phyloP scores from a whole-genome alignment of 2,888 invertebrate species.

The Miltochrista miniata region DNA sequence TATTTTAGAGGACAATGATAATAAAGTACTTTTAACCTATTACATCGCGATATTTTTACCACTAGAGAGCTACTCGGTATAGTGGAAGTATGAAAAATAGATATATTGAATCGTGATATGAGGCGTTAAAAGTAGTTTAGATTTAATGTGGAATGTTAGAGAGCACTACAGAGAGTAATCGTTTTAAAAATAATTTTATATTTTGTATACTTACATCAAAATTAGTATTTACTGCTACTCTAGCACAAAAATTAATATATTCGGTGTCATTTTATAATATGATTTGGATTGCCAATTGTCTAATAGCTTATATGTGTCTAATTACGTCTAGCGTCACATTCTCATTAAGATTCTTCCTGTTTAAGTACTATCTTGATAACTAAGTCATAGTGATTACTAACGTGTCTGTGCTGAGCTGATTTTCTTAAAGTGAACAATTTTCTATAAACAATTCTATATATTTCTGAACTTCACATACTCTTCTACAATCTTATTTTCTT shows the following conservation, averaged over 20 bases:
- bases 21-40: no score
- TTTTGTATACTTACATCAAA: conserved; percentile 17
- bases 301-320: conserved; percentile 55
- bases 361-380: conserved; percentile 69
- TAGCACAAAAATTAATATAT: conserved; percentile 49
- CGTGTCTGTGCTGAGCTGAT: conserved; percentile 2
- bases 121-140: no score
- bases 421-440: conserved; percentile 1
- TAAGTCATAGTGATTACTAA: conserved; percentile 76
- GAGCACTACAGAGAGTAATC: not conserved
- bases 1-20: not conserved
- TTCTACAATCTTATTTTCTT: no score
- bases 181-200: conserved; percentile 11
- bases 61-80: no score
- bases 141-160: no score
- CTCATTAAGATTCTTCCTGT: conserved; percentile 63
- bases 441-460: not conserved
- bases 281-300: no score
- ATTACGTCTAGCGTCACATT: conserved; percentile 50
- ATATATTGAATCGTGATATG: conserved; percentile 23
- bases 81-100: not conserved
- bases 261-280: no score
- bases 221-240: conserved; percentile 29
- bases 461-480: not conserved
- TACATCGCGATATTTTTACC: no score